Base-by-base conservation (phyloP, 2,888 invertebrate genomes). In the Erebia ligea region DNA sequence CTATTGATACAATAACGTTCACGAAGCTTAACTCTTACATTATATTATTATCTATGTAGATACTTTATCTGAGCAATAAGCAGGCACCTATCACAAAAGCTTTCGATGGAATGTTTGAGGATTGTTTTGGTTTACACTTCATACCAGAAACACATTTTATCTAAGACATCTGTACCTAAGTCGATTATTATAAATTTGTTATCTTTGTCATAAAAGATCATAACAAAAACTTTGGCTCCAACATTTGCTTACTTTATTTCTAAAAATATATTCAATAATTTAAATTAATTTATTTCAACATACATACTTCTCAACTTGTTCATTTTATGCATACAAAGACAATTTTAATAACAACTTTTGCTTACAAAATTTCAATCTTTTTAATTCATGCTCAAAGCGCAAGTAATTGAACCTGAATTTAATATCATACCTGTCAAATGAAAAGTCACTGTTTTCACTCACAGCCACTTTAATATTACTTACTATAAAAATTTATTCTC, bases 1-100 rank as follows among this genome's bases (percentile, higher is more conserved):
- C 57, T 56, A 56, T 56, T 56, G 21, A 66, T 64, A 66, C 56
- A 65, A 65, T 52, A 48, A 19, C 2, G 6, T 56, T 65, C 54
- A 42, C 17, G 42, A 40, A 61, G 4, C 21, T 57, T 57, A 25
- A 17, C 3, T 54, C 11, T 10, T 54, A 25, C 6, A 25, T 25
- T 0, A n/a, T n/a, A 45, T 45, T 9, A 40, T 6, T 45, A 42
- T 11, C 42, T 42, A 58, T 9, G n/a, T 19, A 61, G 61, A 3
- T 21, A 45, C 10, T 11, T 19, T 21, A 13, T 10, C 48, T 62
- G 62, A 62, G 62, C 62, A 62, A 62, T 64, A 19, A 54, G 17
- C 64, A 64, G 52, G 17, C 21, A 48, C 54, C 9, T 11, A 11
- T 5, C 5, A 10, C 3, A 15, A 45, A 61, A 45, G 11, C 19